Base-by-base conservation (phyloP, 1,140 invertebrate species). In the Scaptodrosophila lebanonensis region DNA sequence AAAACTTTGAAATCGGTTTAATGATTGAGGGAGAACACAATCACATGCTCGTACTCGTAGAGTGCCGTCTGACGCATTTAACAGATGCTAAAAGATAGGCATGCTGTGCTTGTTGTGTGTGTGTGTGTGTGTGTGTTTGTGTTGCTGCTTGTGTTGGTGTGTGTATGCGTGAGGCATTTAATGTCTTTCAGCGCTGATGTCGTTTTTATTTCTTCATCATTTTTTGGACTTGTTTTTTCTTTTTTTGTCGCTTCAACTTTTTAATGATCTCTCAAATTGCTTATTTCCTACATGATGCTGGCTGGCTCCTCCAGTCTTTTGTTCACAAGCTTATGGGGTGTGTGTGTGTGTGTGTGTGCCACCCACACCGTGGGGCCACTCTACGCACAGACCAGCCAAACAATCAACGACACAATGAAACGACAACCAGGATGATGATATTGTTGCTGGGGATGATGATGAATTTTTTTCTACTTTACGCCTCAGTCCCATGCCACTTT, bases 221-320 rank as follows among this genome's bases (percentile, higher is more conserved):
- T 49, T 25, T 18, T 11, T 33, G 11, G 30, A 22, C 15, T 15
- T 51, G 29, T 57, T 62, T 53, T 57, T 65, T 61, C 13, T 60
- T 75, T 64, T 76, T 67, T 61, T 72, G 50, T 44, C 67, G 73
- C 64, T 79, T 82, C 57, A 79, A 79, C 75, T 82, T 82, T 82
- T 82, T 82, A 82, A 82, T 82, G 75, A 82, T 82, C 75, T 82
- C 75, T 73, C 75, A 82, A 82, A 82, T 82, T 82, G 75, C 75
- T 82, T 82, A 82, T 82, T 82, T 82, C 75, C 75, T 83, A 82
- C 75, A 82, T 66, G 47, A 67, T 67, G 69, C 69, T 73, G 70
- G 43, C 60, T 66, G 65, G 32, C 65, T 69, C 65, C 69, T 58
- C 53, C 60, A 44, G 66, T 40, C 44, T 47, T 35, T 53, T 32